phyloP scores from a whole-genome alignment of 35 echinoderm and acorn worm species.

The Amphiura filiformis region DNA sequence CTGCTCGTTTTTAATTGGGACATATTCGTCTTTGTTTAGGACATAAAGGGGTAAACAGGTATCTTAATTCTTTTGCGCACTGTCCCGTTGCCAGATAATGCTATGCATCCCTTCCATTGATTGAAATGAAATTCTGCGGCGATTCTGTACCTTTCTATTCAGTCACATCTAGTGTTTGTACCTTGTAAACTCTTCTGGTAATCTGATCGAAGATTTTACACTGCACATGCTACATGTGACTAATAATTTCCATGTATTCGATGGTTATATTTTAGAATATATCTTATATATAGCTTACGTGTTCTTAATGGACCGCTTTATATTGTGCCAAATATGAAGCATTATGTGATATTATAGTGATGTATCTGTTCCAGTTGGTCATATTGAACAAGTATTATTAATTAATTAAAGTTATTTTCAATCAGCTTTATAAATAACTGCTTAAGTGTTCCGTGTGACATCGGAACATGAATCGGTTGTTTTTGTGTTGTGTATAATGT shows the following conservation, averaged over 20 bases:
- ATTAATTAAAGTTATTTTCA: neutral
- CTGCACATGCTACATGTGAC: neutral
- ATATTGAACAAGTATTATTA: slow-evolving; percentile 4
- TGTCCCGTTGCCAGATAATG: neutral
- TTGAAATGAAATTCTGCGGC: neutral
- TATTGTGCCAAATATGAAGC: slow-evolving; percentile 3
- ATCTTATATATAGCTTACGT: neutral
- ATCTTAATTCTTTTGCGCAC: too few species aligned
- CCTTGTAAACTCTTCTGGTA: too few species aligned
- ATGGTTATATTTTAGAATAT: neutral
- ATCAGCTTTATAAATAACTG: neutral
- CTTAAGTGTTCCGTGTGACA: neutral
- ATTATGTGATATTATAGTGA: neutral
- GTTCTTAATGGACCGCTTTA: neutral
- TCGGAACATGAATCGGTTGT: neutral
- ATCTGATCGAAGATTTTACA: too few species aligned
- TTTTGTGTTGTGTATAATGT: neutral
- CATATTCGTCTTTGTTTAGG: too few species aligned
- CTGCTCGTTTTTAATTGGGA: too few species aligned
- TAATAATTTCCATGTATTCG: neutral
- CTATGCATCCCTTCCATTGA: neutral
- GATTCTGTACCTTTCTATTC: neutral
- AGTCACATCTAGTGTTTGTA: neutral
- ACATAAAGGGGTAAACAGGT: too few species aligned
- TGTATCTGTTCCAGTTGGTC: neutral